These are phyloP conservation scores for Tetraneura akinire DNA, from an alignment of 1,140 invertebrate genomes.

Conservation along the genomic window DNA sequence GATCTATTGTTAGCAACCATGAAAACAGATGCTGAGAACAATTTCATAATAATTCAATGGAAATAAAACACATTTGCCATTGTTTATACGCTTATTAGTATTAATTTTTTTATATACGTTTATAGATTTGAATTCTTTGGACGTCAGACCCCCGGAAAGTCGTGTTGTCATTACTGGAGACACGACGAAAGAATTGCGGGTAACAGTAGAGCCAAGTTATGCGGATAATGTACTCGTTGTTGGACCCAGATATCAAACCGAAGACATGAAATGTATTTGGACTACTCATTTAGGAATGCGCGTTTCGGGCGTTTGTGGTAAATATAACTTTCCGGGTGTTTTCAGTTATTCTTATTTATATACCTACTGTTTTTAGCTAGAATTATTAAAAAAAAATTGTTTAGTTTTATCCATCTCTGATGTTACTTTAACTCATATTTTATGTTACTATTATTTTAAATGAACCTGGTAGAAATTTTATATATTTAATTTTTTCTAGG, in stretches of 20 bases:
- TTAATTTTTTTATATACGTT: too few relatives aligned
- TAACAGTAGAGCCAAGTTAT: conserved; percentile 66
- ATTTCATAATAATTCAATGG: too few relatives aligned
- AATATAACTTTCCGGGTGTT: conserved; percentile 55
- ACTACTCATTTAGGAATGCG: conserved; percentile 65
- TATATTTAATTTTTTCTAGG: too few relatives aligned
- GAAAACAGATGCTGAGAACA: neutral
- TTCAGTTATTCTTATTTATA: neutral
- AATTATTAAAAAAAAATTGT: too few relatives aligned
- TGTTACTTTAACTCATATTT: too few relatives aligned
- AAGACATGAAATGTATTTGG: conserved; percentile 66
- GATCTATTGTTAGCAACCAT: too few relatives aligned
- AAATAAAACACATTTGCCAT: too few relatives aligned
- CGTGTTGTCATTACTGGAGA: conserved; percentile 68
- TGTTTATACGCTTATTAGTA: too few relatives aligned
- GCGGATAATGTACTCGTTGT: conserved; percentile 72
- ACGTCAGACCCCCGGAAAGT: conserved; percentile 64
- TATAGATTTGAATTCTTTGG: conserved; percentile 67
- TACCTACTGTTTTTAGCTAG: too few relatives aligned
- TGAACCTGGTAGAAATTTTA: too few relatives aligned
- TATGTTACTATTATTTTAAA: conserved; percentile 37
- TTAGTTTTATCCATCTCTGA: too few relatives aligned
- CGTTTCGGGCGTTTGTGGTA: conserved; percentile 73
- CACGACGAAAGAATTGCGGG: conserved; percentile 61
- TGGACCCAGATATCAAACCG: conserved; percentile 71